Evolutionary conservation across 2,113 vertebrate species (phyloP).

Genomic region (Austrofundulus limnaeus): DNA sequence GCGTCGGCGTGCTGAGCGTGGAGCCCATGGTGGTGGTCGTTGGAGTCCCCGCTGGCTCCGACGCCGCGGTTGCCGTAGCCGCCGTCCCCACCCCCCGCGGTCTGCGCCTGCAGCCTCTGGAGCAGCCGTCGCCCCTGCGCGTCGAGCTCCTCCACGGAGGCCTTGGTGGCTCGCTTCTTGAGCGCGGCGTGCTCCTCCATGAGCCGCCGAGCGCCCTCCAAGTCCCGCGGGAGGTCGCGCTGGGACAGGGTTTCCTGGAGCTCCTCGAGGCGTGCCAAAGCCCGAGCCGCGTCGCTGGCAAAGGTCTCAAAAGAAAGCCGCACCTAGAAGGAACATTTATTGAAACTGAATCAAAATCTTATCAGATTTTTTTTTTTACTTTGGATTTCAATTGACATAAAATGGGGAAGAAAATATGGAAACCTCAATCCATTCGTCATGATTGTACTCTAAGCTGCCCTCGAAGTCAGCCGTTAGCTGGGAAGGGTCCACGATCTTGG

Average conservation of each 20-base stretch:
- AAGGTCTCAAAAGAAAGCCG: constrained; percentile 91
- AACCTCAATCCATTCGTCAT: constrained; percentile 98
- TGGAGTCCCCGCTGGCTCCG: constrained; percentile 78
- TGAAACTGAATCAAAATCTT: neutral
- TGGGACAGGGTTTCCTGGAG: constrained; percentile 95
- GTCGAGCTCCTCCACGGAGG: constrained; percentile 94
- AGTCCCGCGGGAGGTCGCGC: constrained; percentile 92
- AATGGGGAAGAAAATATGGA: neutral
- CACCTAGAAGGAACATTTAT: constrained; percentile 49
- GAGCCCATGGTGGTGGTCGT: constrained; percentile 82
- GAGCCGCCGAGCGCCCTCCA: constrained; percentile 90
- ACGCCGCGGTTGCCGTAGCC: constrained; percentile 52
- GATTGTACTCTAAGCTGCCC: constrained; percentile 96
- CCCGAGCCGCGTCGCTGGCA: constrained; percentile 89
- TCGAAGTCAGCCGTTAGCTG: constrained; percentile 97
- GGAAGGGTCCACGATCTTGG: constrained; percentile 96
- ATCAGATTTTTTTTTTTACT: too few relatives aligned
- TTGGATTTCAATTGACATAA: neutral
- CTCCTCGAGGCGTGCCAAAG: constrained; percentile 91
- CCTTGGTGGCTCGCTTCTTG: constrained; percentile 95
- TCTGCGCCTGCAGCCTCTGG: constrained; percentile 86
- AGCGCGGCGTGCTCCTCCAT: constrained; percentile 94
- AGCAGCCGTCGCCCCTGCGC: constrained; percentile 92
- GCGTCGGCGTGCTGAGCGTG: constrained; percentile 76
- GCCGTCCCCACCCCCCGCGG: constrained; percentile 48